Conservation (phyloP, 2,797 vertebrate genomes). For the Periophthalmus magnuspinnatus region DNA sequence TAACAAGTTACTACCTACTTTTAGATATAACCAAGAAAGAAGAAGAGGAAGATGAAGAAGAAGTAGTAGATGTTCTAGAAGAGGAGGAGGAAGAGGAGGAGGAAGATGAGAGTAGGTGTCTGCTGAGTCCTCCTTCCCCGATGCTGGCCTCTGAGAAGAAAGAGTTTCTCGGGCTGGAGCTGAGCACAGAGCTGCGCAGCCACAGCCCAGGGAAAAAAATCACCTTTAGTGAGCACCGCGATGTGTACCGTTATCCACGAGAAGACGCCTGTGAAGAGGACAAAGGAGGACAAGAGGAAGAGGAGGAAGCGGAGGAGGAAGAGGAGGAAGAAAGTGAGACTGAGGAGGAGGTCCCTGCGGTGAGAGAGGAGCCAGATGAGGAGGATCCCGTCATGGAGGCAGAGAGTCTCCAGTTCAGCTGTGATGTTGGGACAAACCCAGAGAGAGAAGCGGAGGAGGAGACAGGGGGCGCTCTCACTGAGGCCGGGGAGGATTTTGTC, state of each 20-base stretch:
- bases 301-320: slow-evolving; percentile 51
- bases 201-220: slow-evolving; percentile 53
- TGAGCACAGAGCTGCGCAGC: slow-evolving; percentile 45
- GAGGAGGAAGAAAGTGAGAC: slow-evolving; percentile 60
- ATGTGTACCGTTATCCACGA: slow-evolving; percentile 71
- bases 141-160: slow-evolving; percentile 32
- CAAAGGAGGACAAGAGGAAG: slow-evolving; percentile 37
- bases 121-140: slow-evolving; percentile 46
- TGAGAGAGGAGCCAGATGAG: slow-evolving; percentile 77
- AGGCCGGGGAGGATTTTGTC: slow-evolving; percentile 14
- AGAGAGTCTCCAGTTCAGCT: slow-evolving; percentile 82
- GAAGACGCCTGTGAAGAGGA: slow-evolving; percentile 52
- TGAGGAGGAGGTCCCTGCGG: slow-evolving; percentile 64
- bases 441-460: slow-evolving; percentile 71
- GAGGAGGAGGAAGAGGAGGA: slow-evolving; percentile 68
- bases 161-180: slow-evolving; percentile 43
- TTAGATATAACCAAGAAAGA: slow-evolving; percentile 36
- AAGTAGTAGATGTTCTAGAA: not conserved
- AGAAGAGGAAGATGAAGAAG: slow-evolving; percentile 64
- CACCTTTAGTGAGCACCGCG: slow-evolving; percentile 64
- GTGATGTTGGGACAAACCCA: slow-evolving; percentile 71
- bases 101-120: slow-evolving; percentile 59
- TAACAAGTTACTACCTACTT: not conserved
- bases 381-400: slow-evolving; percentile 88
- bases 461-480: slow-evolving; percentile 42